A percentile compares a stretch with the other conserved stretches of the same genome.
Conservation (phyloP, 2,113 vertebrate genomes). For the Microcebus murinus region DNA sequence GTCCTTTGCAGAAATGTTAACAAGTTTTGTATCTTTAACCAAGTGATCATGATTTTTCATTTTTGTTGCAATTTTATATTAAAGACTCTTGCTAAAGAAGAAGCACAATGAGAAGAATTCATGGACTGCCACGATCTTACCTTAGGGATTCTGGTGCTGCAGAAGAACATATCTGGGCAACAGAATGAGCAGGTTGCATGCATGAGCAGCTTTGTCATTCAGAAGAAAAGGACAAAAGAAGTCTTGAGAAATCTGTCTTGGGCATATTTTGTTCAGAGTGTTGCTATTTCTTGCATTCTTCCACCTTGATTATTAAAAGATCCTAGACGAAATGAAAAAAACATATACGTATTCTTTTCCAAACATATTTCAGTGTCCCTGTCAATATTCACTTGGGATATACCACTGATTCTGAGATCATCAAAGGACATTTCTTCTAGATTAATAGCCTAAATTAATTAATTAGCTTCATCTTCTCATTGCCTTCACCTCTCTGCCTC, state of each 20-base stretch:
- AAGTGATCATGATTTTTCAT: background rate
- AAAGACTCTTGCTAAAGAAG: background rate
- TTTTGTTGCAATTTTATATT: background rate
- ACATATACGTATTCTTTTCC: background rate
- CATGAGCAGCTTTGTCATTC: background rate
- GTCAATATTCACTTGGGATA: slow-evolving; percentile 73
- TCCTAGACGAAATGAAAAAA: slow-evolving; percentile 33
- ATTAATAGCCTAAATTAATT: slow-evolving; percentile 85
- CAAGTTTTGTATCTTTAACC: background rate
- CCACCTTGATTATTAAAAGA: slow-evolving; percentile 14
- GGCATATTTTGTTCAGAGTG: background rate
- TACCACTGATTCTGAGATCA: slow-evolving; percentile 65
- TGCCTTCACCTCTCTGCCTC: slow-evolving; percentile 65
- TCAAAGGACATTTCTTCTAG: slow-evolving; percentile 79
- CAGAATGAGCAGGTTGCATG: background rate
- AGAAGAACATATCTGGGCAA: background rate
- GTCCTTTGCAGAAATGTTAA: background rate
- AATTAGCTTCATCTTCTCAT: slow-evolving; percentile 79
- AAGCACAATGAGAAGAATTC: background rate
- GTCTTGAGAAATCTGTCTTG: background rate
- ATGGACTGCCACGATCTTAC: background rate
- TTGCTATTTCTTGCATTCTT: slow-evolving; percentile 3
- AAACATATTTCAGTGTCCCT: slow-evolving; percentile 75
- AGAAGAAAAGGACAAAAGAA: background rate
- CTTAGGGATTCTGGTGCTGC: background rate